Conservation (phyloP, 2,113 vertebrate species). For the Oreotrochilus melanogaster region DNA sequence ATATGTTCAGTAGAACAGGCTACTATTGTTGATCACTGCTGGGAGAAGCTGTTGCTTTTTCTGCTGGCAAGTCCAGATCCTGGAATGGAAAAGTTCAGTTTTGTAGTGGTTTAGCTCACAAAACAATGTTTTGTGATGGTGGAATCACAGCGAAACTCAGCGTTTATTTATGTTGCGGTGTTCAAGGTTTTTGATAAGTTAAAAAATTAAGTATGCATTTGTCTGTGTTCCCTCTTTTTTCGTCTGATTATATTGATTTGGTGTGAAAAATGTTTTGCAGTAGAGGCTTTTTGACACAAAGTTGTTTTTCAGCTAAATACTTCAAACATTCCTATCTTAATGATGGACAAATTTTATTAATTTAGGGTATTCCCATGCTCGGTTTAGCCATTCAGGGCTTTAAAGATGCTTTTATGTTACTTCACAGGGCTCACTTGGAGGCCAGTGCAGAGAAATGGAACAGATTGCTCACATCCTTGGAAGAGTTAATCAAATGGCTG, state of each 20-base stretch:
- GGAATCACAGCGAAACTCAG: background rate
- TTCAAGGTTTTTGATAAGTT: background rate
- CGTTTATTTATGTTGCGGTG: background rate
- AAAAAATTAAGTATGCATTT: background rate
- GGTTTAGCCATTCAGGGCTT: background rate
- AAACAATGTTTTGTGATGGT: background rate
- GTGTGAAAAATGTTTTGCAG: background rate
- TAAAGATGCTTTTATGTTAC: background rate
- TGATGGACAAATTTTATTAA: background rate
- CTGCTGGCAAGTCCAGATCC: background rate
- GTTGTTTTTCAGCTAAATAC: background rate
- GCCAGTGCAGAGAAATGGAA: slow-evolving; percentile 95
- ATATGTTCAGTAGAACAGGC: background rate
- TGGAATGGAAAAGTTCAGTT: background rate
- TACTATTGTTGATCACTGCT: background rate
- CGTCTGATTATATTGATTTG: background rate
- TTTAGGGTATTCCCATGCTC: background rate
- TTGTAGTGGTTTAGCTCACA: background rate
- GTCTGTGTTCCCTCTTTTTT: background rate
- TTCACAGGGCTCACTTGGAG: slow-evolving; percentile 90
- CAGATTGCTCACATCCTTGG: slow-evolving; percentile 87
- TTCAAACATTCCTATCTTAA: background rate
- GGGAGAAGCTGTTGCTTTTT: background rate
- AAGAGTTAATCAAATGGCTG: slow-evolving; percentile 95
- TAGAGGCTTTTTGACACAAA: background rate